Evolutionary conservation across 1,140 invertebrate genomes (phyloP), one percentile per base, ranked within the genome.

Genomic region (Adoxophyes honmai): DNA sequence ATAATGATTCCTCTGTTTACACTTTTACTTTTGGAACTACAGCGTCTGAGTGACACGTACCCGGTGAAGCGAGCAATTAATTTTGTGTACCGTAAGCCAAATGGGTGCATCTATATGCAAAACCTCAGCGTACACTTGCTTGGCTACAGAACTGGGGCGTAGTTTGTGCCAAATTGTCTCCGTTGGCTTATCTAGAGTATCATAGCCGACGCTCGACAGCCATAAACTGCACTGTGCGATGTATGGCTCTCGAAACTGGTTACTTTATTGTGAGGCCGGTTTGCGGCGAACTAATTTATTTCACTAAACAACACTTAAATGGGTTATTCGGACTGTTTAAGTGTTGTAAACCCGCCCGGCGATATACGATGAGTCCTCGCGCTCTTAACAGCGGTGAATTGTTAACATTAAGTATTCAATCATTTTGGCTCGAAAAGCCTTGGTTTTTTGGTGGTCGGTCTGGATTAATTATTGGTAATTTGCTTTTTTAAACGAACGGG

Each of bases 91-190:
- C 71, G 73, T 74, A 74, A 82, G 80, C 81, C 74, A 86, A 87
- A 87, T 84, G 70, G 78, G 62, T 77, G 78, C 82, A 88, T 88
- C 75, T 88, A 81, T 81, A 88, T 85, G 82, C 82, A 83, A 84
- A 87, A 86, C 75, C 82, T 77, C 70, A 75, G 78, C 69, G 73
- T 70, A 65, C 64, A 75, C 76, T 76, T 77, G 74, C 80, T 86
- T 82, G 81, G 79, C 76, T 81, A 55, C 64, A 68, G 71, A 88
- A 86, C 75, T 84, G 54, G 85, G 77, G 67, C 81, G 70, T 68
- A 66, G 73, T 75, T 77, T 77, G 81, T 88, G 85, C 82, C 85
- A 88, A 88, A 88, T 88, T 78, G 85, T 88, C 81, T 85, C 73
- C 68, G 75, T 68, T 76, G 78, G 82, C 85, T 88, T 88, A 88